These are phyloP conservation scores for Drosophila kambysellisi DNA, from an alignment of 2,888 invertebrate species.

Conservation along the genomic window DNA sequence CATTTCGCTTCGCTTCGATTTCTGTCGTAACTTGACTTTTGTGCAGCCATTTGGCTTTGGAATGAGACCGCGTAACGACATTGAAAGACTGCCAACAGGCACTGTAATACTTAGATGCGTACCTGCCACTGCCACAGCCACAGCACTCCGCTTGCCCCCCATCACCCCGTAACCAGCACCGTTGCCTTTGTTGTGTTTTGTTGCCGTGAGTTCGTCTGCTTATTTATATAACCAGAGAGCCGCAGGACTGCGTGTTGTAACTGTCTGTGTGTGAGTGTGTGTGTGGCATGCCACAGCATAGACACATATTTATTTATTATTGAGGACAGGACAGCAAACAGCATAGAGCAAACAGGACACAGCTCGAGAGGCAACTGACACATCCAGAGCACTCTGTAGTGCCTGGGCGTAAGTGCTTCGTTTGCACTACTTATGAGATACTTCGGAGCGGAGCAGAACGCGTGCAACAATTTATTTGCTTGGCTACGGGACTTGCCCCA, in stretches of 20 bases:
- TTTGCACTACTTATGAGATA: conserved; percentile 69
- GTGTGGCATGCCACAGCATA: conserved; percentile 74
- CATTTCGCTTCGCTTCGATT: conserved; percentile 26
- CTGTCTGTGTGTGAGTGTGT: conserved; percentile 5
- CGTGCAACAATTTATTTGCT: conserved; percentile 72
- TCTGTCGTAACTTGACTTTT: conserved; percentile 18
- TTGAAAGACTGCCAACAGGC: conserved; percentile 28
- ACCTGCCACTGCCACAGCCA: conserved; percentile 31
- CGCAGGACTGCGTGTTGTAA: conserved; percentile 23
- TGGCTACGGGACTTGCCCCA: conserved; percentile 38
- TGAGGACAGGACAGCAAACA: conserved; percentile 43
- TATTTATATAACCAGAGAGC: conserved; percentile 24
- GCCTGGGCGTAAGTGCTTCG: conserved; percentile 71
- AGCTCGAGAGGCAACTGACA: conserved; percentile 51
- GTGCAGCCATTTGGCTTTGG: conserved; percentile 14
- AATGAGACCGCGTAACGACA: conserved; percentile 25
- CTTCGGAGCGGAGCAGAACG: conserved; percentile 45
- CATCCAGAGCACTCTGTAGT: conserved; percentile 36
- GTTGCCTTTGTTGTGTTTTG: conserved; percentile 7
- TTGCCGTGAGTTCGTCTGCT: conserved; percentile 17
- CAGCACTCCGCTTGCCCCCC: background rate
- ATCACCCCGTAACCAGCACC: background rate
- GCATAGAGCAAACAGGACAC: conserved; percentile 7
- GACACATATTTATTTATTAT: conserved; percentile 76
- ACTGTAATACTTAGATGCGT: conserved; percentile 55